A percentile compares a stretch with the other conserved stretches of the same genome.
phyloP scores from a whole-genome alignment of 2,797 vertebrate species.

The Glyptemys insculpta region DNA sequence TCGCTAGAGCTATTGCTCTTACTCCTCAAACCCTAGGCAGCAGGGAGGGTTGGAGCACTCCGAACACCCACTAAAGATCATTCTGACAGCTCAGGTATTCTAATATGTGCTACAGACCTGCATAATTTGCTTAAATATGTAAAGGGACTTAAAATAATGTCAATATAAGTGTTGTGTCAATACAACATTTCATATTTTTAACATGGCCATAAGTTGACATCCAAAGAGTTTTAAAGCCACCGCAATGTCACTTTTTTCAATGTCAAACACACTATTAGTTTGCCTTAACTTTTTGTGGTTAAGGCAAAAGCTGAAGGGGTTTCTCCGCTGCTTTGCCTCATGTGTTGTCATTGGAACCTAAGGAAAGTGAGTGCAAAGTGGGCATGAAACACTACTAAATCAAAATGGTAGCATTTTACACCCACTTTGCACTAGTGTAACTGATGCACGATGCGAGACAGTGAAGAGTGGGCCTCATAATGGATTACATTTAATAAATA shows the following conservation, averaged over 20 bases:
- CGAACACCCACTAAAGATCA: background rate
- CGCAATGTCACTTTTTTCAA: too few relatives aligned
- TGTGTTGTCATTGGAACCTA: background rate
- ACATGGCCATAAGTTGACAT: too few relatives aligned
- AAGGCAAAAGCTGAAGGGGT: background rate
- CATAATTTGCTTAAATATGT: background rate
- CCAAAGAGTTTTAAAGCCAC: too few relatives aligned
- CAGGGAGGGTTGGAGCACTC: accelerated
- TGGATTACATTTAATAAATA: background rate
- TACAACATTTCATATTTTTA: too few relatives aligned
- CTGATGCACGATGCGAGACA: background rate
- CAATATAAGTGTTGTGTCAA: too few relatives aligned
- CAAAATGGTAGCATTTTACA: background rate
- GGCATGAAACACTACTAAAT: too few relatives aligned
- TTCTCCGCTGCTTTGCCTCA: background rate
- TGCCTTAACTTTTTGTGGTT: background rate
- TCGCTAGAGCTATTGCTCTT: background rate
- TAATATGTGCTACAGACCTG: background rate
- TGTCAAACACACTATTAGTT: too few relatives aligned
- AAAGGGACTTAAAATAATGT: background rate
- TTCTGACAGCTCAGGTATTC: background rate
- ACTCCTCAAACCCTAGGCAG: background rate
- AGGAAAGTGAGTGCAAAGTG: too few relatives aligned
- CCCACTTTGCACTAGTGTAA: background rate
- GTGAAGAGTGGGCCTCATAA: background rate